phyloP scores from a whole-genome alignment of 2,113 vertebrate genomes.

The Myiopsitta monachus region DNA sequence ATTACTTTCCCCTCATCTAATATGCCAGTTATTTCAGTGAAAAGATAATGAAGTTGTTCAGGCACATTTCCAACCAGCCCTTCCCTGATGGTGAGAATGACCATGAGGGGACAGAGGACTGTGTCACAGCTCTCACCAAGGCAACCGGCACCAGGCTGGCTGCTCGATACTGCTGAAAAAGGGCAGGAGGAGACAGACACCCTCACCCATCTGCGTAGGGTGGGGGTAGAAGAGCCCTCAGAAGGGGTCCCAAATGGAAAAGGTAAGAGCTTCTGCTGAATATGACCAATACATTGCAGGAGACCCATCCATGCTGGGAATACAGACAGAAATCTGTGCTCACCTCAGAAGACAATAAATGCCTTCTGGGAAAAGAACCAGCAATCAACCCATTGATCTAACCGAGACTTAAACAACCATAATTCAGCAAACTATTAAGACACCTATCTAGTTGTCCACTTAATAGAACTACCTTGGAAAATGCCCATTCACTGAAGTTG shows the following conservation, averaged over 20 bases:
- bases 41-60: neutral
- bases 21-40: neutral
- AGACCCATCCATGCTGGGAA: neutral
- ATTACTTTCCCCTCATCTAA: neutral
- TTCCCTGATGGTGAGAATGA: no score
- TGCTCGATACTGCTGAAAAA: neutral
- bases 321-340: neutral
- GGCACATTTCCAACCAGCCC: no score
- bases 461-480: constrained; percentile 53
- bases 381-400: constrained; percentile 42
- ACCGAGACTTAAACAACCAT: neutral
- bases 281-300: constrained; percentile 6
- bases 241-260: neutral
- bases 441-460: constrained; percentile 42
- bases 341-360: constrained; percentile 63
- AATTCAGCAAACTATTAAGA: constrained; percentile 49
- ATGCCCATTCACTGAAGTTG: constrained; percentile 28
- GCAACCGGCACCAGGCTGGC: neutral
- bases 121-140: neutral
- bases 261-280: neutral
- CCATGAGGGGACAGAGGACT: neutral
- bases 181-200: neutral
- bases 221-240: neutral
- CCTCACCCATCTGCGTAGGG: neutral
- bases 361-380: constrained; percentile 66